Evolutionary conservation across 2,113 vertebrate species (phyloP), one percentile per base, ranked within the genome.

Genomic region (Vimba vimba): DNA sequence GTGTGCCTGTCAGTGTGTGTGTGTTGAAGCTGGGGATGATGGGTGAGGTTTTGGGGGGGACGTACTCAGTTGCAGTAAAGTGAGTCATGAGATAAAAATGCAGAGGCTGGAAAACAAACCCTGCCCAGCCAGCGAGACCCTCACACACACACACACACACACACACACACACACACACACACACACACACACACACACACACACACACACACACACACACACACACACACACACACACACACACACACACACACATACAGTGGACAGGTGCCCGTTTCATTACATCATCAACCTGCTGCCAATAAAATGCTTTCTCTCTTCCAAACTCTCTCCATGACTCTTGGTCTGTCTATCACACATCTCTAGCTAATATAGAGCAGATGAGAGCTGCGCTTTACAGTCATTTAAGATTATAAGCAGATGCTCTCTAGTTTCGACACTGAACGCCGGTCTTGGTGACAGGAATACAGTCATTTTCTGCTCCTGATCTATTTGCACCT

Each of bases 1-100:
- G 43, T 83, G 81, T 59, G 36, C 23, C 47, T 75, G 50, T 83
- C 47, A 45, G 77, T 33, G 68, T 80, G 81, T 80, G 81, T 27
- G 69, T 55, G 71, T 59, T 84, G 84, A 90, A 64, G 82, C 33
- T 84, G 78, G 68, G 69, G 80, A 86, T 85, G 86, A 83, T 57
- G 57, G 78, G 76, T 52, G 80, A 82, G 45, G 62, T 81, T 81
- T 80, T 47, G 59, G 59, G 78, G 78, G 77, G 78, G 15, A 85
- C 87, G 69, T 88, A 86, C 91, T 93, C 88, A 89, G 83, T 91
- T 93, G 93, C 91, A 92, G 91, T 93, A 91, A 89, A 88, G 57
- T 94, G 93, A 95, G 91, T 95, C 94, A 95, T 86, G 52, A 62
- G 75, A 90, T 85, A 93, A 91, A 93, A 95, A 95, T 95, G 93